These are phyloP conservation scores for Heliconius melpomene DNA, from an alignment of 1,140 invertebrate species.

Conservation along the genomic window DNA sequence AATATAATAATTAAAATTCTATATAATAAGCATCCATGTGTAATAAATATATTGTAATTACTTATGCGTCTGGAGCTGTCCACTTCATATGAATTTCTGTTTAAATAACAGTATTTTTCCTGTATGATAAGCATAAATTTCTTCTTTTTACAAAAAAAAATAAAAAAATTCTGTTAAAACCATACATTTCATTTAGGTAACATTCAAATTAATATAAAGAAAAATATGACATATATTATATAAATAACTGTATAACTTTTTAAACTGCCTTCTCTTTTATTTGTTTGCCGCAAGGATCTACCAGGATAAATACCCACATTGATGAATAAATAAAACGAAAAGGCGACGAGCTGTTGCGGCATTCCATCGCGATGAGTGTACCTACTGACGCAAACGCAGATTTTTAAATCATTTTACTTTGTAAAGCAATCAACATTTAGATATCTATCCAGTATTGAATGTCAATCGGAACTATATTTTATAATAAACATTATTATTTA, in stretches of 20 bases:
- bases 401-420: constrained; percentile 6
- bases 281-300: constrained; percentile 22
- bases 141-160: no score
- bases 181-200: not conserved
- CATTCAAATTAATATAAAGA: not conserved
- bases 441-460: not conserved
- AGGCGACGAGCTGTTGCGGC: constrained; percentile 37
- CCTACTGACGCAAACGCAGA: constrained; percentile 8
- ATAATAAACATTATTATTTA: no score
- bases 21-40: no score
- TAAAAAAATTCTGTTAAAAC: no score
- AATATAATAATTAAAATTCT: not conserved
- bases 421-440: not conserved
- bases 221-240: not conserved
- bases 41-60: no score
- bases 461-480: not conserved
- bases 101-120: no score
- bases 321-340: constrained; percentile 40
- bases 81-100: no score
- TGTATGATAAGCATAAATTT: no score
- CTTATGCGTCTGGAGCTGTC: no score
- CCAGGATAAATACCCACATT: constrained; percentile 36
- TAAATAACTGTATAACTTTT: not conserved
- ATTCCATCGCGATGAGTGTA: constrained; percentile 42
- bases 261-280: constrained; percentile 12